Base-by-base conservation (phyloP, 2,888 invertebrate species). In the Ochropleura leucogaster region DNA sequence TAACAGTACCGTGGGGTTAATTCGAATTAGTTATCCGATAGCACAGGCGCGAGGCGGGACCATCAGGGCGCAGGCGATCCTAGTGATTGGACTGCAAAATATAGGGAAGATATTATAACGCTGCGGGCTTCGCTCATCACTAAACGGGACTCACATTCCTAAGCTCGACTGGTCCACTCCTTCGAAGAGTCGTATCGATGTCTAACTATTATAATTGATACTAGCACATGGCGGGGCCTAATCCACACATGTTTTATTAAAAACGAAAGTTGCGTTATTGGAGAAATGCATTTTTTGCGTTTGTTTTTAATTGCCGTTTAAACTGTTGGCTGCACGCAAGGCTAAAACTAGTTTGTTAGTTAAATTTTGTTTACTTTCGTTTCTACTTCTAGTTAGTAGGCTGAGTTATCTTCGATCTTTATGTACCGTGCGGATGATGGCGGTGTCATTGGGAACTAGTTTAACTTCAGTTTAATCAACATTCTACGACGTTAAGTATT, bases 141-240 rank as follows among this genome's bases (percentile, higher is more conserved):
- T 89, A 79, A 94, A 94, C 94, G 93, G 93, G 90, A 93, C 89
- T 87, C 68, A 85, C 93, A 92, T 94, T 93, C 92, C 92, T 72
- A 67, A 74, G 87, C 79, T 79, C 79, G 85, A 79, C 80, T 87
- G 75, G 71, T 68, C 79, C 79, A 72, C 75, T 72, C 70, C 72
- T 80, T 72, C 66, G 60, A 71, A 62, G 42, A 74, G 51, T 47
- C 20, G 40, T 57, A 7, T 42, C 9, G 60, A 67, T 40, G 18
- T 67, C 4, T 10, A 20, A 64, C 66, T 59, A 66, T 60, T 40
- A 68, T 65, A 73, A 73, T 66, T 59, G 42, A 51, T 74, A 60
- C 42, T 18, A 72, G 65, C 46, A 57, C 20, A 71, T 51, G 60
- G 70, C 69, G 59, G 80, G 70, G 73, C 80, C 49, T 57, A 57